These are phyloP conservation scores for Spodoptera picta DNA, from an alignment of 2,888 invertebrate species.

Conservation along the genomic window DNA sequence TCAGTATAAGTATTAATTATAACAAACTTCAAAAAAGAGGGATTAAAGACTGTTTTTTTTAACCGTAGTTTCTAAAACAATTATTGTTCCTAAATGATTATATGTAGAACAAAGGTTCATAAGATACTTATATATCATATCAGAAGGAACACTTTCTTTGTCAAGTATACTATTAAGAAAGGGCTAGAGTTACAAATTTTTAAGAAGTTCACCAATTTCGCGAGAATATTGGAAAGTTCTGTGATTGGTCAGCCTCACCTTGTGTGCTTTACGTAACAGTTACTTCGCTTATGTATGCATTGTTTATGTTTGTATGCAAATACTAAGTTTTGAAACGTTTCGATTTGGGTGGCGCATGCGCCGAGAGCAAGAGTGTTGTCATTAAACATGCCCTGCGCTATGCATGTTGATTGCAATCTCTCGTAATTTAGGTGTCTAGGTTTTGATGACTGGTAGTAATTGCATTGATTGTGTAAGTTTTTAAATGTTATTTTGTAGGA, in stretches of 20 bases:
- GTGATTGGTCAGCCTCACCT: slow-evolving; percentile 36
- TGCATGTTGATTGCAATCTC: slow-evolving; percentile 6
- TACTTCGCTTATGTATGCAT: slow-evolving; percentile 38
- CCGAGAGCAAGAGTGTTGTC: slow-evolving; percentile 9
- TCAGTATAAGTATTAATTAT: too few relatives aligned
- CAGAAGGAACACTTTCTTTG: too few relatives aligned
- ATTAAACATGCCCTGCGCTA: slow-evolving; percentile 14
- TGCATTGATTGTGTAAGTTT: background rate
- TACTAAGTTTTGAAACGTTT: slow-evolving; percentile 45
- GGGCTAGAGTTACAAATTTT: too few relatives aligned
- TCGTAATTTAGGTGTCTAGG: background rate
- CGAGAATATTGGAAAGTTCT: slow-evolving; percentile 43
- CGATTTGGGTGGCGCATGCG: slow-evolving; percentile 26
- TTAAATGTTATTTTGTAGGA: background rate
- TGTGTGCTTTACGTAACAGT: slow-evolving; percentile 43
- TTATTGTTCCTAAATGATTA: too few relatives aligned
- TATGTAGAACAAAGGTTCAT: too few relatives aligned
- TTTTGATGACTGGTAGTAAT: background rate
- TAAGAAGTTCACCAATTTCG: slow-evolving; percentile 7
- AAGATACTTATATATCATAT: too few relatives aligned
- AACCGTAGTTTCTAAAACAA: too few relatives aligned
- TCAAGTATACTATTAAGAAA: too few relatives aligned
- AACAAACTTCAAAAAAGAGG: too few relatives aligned
- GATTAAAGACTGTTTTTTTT: too few relatives aligned
- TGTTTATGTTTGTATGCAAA: slow-evolving; percentile 53